These are phyloP conservation scores for Hermaeophaga mercurialis DNA, from an alignment of 2,888 invertebrate genomes.

Conservation along the genomic window DNA sequence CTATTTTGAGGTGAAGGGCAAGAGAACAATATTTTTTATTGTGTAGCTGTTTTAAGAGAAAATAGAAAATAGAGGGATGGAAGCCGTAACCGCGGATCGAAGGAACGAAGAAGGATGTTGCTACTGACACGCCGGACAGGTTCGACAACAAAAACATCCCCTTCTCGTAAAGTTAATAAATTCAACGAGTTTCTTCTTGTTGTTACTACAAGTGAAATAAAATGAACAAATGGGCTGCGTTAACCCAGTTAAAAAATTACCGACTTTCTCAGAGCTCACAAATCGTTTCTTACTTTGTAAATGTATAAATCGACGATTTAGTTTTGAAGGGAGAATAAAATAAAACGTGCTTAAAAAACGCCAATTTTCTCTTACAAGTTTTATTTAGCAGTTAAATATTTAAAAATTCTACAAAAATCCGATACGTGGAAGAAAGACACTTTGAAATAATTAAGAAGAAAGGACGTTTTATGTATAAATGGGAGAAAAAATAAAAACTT, in stretches of 20 bases:
- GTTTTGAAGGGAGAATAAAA: too few relatives aligned
- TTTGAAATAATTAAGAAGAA: too few relatives aligned
- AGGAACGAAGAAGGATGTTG: constrained; percentile 24
- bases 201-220: constrained; percentile 24
- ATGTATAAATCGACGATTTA: too few relatives aligned
- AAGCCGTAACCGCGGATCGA: constrained; percentile 21
- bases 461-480: too few relatives aligned
- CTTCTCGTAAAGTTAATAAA: constrained; percentile 25
- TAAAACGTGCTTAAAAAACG: too few relatives aligned
- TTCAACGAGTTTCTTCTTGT: constrained; percentile 22
- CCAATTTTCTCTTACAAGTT: too few relatives aligned
- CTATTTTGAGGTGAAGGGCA: too few relatives aligned
- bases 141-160: constrained; percentile 27
- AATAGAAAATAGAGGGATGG: constrained; percentile 24
- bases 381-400: too few relatives aligned
- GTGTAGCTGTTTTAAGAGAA: constrained; percentile 17
- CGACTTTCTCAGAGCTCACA: not conserved
- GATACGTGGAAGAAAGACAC: too few relatives aligned
- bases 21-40: constrained; percentile 4
- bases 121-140: constrained; percentile 26
- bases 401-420: too few relatives aligned
- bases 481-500: too few relatives aligned
- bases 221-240: constrained; percentile 19
- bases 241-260: constrained; percentile 21
- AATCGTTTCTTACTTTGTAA: constrained; percentile 8